A percentile compares a stretch with the other conserved stretches of the same genome.
These are phyloP conservation scores for Macropodus opercularis DNA, from an alignment of 2,797 vertebrate species.

Conservation along the genomic window DNA sequence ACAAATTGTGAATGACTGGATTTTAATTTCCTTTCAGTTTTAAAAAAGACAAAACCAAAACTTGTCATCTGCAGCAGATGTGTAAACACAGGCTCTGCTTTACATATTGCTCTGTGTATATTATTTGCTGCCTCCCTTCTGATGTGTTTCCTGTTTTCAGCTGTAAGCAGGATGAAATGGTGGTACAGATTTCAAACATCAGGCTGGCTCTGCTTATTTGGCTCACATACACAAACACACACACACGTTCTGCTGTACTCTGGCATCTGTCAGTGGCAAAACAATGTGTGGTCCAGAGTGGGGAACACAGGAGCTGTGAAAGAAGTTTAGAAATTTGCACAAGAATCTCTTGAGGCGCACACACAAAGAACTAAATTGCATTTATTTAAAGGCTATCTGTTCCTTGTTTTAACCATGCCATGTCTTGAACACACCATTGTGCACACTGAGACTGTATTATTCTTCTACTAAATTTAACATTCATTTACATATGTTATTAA, in stretches of 20 bases:
- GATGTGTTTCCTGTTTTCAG: constrained; percentile 45
- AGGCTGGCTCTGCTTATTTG: constrained; percentile 62
- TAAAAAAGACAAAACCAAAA: not conserved
- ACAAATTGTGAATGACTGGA: constrained; percentile 2
- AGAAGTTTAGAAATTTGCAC: constrained; percentile 64
- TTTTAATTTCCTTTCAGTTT: constrained; percentile 24
- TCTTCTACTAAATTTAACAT: constrained; percentile 15
- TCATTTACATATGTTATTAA: constrained; percentile 17
- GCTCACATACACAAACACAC: constrained; percentile 21
- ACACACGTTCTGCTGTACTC: constrained; percentile 36
- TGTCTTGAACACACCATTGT: not conserved
- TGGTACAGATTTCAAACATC: constrained; percentile 74
- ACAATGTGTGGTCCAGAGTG: constrained; percentile 66
- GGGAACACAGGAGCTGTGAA: constrained; percentile 46
- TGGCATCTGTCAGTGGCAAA: constrained; percentile 70
- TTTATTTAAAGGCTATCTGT: constrained; percentile 21
- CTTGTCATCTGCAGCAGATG: constrained; percentile 3
- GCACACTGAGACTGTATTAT: constrained; percentile 6
- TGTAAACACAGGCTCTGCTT: constrained; percentile 17
- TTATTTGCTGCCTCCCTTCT: constrained; percentile 20
- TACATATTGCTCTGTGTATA: constrained; percentile 7
- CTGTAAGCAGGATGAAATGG: constrained; percentile 42
- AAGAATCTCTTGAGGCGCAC: constrained; percentile 45
- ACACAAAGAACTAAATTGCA: constrained; percentile 18
- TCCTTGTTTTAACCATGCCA: not conserved